These are phyloP conservation scores for Spea bombifrons DNA, from an alignment of 2,113 vertebrate species.

Conservation along the genomic window DNA sequence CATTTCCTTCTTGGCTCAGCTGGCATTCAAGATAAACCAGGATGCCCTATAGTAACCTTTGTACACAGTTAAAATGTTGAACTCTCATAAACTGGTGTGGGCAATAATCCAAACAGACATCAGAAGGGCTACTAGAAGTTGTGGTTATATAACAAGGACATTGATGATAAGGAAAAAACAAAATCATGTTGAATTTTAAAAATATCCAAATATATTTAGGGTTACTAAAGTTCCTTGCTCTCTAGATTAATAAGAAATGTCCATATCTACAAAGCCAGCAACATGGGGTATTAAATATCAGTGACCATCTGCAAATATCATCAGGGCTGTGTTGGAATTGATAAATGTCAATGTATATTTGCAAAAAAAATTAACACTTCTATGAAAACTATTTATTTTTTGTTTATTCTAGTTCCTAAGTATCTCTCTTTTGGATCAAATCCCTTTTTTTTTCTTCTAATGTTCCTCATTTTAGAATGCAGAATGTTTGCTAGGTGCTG, in stretches of 20 bases:
- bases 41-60: slow-evolving; percentile 49
- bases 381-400: no score
- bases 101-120: slow-evolving; percentile 62
- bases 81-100: slow-evolving; percentile 56
- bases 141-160: slow-evolving; percentile 51
- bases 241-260: slow-evolving; percentile 19
- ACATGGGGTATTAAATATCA: neutral
- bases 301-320: no score
- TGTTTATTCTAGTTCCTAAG: no score
- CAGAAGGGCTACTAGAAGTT: slow-evolving; percentile 62
- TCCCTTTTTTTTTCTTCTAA: no score
- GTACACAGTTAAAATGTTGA: slow-evolving; percentile 48
- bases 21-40: slow-evolving; percentile 16
- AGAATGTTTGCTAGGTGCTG: no score
- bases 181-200: slow-evolving; percentile 51
- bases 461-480: no score
- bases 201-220: neutral
- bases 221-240: slow-evolving; percentile 52
- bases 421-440: no score
- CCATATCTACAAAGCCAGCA: neutral
- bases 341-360: no score
- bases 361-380: no score
- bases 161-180: slow-evolving; percentile 34
- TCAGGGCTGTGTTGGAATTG: no score
- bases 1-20: slow-evolving; percentile 35